Evolutionary conservation across 2,797 vertebrate genomes (phyloP).

Genomic region (Denticeps clupeoides): DNA sequence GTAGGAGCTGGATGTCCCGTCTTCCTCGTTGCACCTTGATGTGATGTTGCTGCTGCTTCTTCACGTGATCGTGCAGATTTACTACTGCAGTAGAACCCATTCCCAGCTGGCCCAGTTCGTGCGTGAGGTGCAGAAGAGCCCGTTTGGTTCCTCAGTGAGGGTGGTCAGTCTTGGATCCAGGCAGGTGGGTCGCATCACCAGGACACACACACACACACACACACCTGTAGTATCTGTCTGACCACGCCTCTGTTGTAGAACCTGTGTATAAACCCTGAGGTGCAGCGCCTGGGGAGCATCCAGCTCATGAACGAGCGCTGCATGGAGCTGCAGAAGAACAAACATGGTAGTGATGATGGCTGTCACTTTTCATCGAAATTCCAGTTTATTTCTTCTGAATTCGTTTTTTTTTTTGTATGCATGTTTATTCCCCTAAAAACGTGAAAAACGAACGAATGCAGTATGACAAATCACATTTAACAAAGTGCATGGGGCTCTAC

Average conservation of each 20-base stretch:
- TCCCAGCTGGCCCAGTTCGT: slow-evolving; percentile 95
- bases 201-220: neutral
- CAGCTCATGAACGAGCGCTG: slow-evolving; percentile 91
- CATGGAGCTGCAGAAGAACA: slow-evolving; percentile 89
- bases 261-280: slow-evolving; percentile 85
- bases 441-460: too few relatives aligned
- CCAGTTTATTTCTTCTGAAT: too few relatives aligned
- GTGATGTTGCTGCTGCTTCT: too few relatives aligned
- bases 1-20: too few relatives aligned
- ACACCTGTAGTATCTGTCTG: neutral
- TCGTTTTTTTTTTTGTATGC: too few relatives aligned
- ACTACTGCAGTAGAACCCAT: slow-evolving; percentile 96
- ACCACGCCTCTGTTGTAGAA: slow-evolving; percentile 51
- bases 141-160: slow-evolving; percentile 69
- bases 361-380: too few relatives aligned
- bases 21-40: too few relatives aligned
- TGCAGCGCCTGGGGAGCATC: slow-evolving; percentile 62
- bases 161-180: slow-evolving; percentile 82
- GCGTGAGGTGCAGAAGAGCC: slow-evolving; percentile 87
- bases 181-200: slow-evolving; percentile 58
- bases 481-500: too few relatives aligned
- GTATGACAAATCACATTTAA: too few relatives aligned
- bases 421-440: too few relatives aligned
- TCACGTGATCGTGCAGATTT: slow-evolving; percentile 62
- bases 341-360: slow-evolving; percentile 59